Conservation (phyloP, 1,140 invertebrate species). For the Hesperophylax magnus region DNA sequence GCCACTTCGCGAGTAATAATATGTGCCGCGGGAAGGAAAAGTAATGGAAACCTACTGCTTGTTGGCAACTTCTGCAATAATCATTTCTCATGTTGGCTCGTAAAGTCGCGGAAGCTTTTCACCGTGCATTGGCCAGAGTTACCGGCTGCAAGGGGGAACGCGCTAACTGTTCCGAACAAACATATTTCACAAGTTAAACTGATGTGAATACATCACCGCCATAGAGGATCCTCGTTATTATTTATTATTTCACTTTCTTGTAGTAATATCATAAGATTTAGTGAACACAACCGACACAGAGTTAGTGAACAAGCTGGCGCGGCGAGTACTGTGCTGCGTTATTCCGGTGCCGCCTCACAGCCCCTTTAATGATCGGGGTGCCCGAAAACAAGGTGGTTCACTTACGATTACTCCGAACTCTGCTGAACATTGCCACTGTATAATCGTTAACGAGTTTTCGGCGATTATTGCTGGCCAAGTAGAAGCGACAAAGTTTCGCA, state of each 20-base stretch:
- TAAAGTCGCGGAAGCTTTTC: not conserved
- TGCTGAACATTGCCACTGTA: conserved; percentile 12
- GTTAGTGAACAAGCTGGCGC: no score
- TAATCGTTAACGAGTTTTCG: conserved; percentile 13
- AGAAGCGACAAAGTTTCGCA: not conserved
- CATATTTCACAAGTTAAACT: no score
- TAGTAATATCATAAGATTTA: no score
- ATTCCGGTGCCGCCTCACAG: not conserved
- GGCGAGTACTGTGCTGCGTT: no score
- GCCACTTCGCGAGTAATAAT: not conserved
- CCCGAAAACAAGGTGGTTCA: conserved; percentile 1
- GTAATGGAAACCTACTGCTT: not conserved
- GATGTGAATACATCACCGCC: no score
- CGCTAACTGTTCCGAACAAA: no score
- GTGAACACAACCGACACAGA: no score
- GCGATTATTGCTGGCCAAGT: conserved; percentile 5
- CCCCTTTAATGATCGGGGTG: not conserved
- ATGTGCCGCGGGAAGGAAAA: conserved; percentile 3
- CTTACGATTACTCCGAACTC: conserved; percentile 13
- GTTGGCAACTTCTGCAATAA: conserved; percentile 18
- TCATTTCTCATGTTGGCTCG: conserved; percentile 26
- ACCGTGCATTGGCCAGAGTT: not conserved
- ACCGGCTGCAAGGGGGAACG: not conserved
- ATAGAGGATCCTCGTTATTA: no score
- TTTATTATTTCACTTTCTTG: no score